Percentiles rank a stretch among this genome's conserved stretches.
Conservation (phyloP, 1,140 invertebrate species). For the Argopecten irradians region DNA sequence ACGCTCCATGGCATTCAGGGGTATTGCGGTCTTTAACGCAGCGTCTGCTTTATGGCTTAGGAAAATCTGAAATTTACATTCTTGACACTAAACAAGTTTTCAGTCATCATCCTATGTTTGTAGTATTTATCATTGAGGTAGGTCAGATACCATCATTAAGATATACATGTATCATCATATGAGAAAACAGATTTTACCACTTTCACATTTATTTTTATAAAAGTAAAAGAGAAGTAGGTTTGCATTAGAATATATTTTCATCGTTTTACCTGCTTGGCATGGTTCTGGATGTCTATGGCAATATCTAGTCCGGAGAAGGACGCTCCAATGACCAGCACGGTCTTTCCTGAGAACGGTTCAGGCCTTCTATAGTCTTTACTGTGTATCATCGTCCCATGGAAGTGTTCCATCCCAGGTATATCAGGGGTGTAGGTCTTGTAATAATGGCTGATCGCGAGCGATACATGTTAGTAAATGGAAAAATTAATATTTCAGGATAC, state of each 20-base stretch:
- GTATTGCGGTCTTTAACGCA: conserved; percentile 29
- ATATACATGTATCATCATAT: too few relatives aligned
- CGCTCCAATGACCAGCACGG: conserved; percentile 24
- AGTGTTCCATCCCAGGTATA: conserved; percentile 31
- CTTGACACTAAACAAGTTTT: too few relatives aligned
- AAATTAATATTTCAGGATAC: too few relatives aligned
- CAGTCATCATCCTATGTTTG: too few relatives aligned
- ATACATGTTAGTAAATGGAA: too few relatives aligned
- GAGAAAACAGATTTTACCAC: too few relatives aligned
- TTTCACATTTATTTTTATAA: too few relatives aligned
- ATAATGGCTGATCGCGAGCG: neutral
- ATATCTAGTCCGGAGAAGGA: conserved; percentile 37
- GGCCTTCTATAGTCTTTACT: conserved; percentile 30
- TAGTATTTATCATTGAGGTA: too few relatives aligned
- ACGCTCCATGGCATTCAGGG: conserved; percentile 39
- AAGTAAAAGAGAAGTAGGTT: too few relatives aligned
- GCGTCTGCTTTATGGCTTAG: conserved; percentile 43
- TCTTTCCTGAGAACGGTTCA: neutral
- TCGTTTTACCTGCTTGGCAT: neutral
- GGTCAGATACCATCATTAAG: too few relatives aligned
- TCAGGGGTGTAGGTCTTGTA: conserved; percentile 25
- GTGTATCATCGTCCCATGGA: conserved; percentile 27
- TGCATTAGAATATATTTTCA: too few relatives aligned
- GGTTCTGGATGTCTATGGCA: neutral
- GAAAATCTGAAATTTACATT: conserved; percentile 42